Evolutionary conservation across 2,888 invertebrate species (phyloP), one percentile per base, ranked within the genome.

Genomic region (Clusia tigrina): DNA sequence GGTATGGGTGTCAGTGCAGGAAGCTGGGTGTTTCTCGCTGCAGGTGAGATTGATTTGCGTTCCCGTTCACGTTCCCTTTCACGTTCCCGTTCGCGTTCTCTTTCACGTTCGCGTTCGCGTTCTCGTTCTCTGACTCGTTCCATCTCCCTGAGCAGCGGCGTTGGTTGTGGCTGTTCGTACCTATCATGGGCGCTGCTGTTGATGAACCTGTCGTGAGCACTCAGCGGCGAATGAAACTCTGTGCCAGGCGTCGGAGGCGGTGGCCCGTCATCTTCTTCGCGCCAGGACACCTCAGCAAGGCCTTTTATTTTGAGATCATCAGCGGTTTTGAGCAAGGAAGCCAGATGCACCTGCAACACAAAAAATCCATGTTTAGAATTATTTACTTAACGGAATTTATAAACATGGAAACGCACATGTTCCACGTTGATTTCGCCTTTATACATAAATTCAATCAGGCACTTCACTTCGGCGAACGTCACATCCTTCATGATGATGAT

Each of bases 401-500:
- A 26, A 57, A 25, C 5, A n/a, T n/a, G n/a, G n/a, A n/a, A 20
- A 89, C 92, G 90, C 83, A 95, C 95, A 86, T 95, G 94, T 79
- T 94, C 94, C 63, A 96, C 95, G 85, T 94, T 95, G 83, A 96
- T 95, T 86, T 96, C 96, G 69, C 96, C 96, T 78, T 94, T 94
- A 84, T 96, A 96, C 95, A 96, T 96, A 82, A 95, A 96, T 83
- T 95, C 94, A 60, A 96, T 92, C 70, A 96, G 87, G 67, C 94
- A 94, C 83, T 91, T 91, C 75, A 96, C 89, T 85, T 96, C 95
- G 70, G 92, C 90, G 79, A 93, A 95, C 81, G 93, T 91, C 67
- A 95, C 93, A 83, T 96, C 95, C 85, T 95, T 94, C 80, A 95
- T 90, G 72, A 93, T 92, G 69, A 93, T 89, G 73, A 93, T 91